Base-by-base conservation (phyloP, 2,888 invertebrate species). In the Hesperia comma region DNA sequence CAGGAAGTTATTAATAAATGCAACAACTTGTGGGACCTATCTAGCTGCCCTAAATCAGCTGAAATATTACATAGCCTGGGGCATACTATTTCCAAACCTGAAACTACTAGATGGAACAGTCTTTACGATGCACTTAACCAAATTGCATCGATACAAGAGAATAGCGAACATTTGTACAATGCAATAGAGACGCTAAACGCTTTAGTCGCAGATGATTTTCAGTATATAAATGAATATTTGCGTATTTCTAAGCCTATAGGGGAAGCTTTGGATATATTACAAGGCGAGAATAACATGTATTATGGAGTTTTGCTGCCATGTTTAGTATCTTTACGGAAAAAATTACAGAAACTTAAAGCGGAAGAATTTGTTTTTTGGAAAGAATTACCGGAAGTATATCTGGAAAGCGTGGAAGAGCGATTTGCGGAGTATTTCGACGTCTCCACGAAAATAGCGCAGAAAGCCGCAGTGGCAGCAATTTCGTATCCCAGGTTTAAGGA, bases 41-140 rank as follows among this genome's bases (percentile, higher is more conserved):
- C 61, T 17, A 49, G 49, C 15, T 55, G 55, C 10, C 70, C 69
- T 51, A 72, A 71, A 68, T 69, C 70, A 61, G 69, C 71, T 61
- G 72, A 72, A 71, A 71, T 74, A 61, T 71, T 74, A 54, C 70
- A 71, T 19, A 66, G 43, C 33, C 57, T 74, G 43, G 72, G 71
- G 26, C 73, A 73, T 63, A 74, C 70, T 43, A 63, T 73, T 54
- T 63, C 51, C 15, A 61, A 53, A 60, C 71, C 71, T 21, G 64
- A 64, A 61, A 43, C 17, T 32, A 71, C 71, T 46, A 66, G 72
- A 56, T 74, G 71, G 72, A 71, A 72, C 55, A 72, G 71, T 53
- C 56, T 70, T 66, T 71, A 71, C 61, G 68, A 73, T 69, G 63
- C 63, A 32, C 63, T 70, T 37, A 62, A 67, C 66, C 68, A 71